Evolutionary conservation across 1,140 invertebrate species (phyloP), one percentile per base, ranked within the genome.

Genomic region (Trissolcus basalis): DNA sequence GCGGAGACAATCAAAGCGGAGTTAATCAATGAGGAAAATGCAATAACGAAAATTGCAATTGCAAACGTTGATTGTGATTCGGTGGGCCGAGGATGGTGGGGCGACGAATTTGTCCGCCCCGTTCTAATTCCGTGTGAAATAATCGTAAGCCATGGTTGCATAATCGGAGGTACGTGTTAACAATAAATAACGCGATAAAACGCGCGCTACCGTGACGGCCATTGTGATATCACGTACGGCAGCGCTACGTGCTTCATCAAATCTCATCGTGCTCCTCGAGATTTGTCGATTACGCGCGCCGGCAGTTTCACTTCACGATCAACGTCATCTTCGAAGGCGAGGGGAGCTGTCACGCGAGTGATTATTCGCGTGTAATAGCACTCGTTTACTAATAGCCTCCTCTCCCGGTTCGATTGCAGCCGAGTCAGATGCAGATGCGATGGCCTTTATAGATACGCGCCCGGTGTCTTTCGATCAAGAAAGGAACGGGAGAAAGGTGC

Each of bases 291-390:
- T 69, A 76, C 45, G 45, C 55, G 55, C 49, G 49, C 55, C 44
- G 49, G 54, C 19, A 70, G 73, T 70, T 65, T 59, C 54, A 56
- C 60, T 76, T n/a, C 65, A 47, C 58, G 73, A 76, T 76, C 65
- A 70, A 65, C 73, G 65, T 76, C 73, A 70, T 68, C 72, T 75
- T 58, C 54, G 64, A 47, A 67, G 58, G 45, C 53, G 53, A 75
- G 35, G 7, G 16, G 64, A 45, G 60, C 65, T 76, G 72, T 76
- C 72, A 76, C 55, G 50, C n/a, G 50, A 19, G 10, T 49, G 61
- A 70, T 76, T 70, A 76, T 76, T 76, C 65, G 53, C 65, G 72
- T 75, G 72, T 75, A 69, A 76, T 70, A 70, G 73, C 65, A 70
- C 73, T 76, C 70, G 73, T 70, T 27, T 69, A 65, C 65, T 69